Base-by-base conservation (phyloP, 2,888 invertebrate species). In the Serrognathus titanus region DNA sequence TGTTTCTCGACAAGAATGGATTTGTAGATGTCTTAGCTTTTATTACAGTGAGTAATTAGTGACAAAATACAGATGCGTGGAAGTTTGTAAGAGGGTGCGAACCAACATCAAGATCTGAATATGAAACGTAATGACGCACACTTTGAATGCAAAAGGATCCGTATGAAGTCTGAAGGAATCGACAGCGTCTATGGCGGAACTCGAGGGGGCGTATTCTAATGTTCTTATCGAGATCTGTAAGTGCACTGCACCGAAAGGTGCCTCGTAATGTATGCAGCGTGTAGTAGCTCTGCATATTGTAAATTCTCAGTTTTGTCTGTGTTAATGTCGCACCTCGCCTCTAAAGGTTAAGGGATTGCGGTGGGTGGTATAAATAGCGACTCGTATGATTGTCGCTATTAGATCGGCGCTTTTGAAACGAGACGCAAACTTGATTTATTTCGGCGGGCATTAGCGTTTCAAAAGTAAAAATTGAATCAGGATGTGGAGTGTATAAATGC, bases 151-250 rank as follows among this genome's bases (percentile, higher is more conserved):
- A 43, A 43, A n/a, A 43, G 43, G 43, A 43, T 43, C 43, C 20
- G 43, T 43, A 16, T 43, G 43, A 43, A 43, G 43, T 43, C 43
- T 43, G 13, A 16, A 43, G 43, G 20, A 43, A 43, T 20, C 20
- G 43, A 43, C 43, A 43, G 43, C 43, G 43, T 43, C 43, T 16
- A 43, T 43, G 43, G 43, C 43, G 43, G 43, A 43, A 11, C 43
- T 20, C 43, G 49, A 47, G 58, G 49, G 55, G 58, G 56, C 55
- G 58, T 55, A 61, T 56, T 61, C 55, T 53, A 58, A 61, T 59
- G 52, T 56, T 51, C 58, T 58, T 61, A 61, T 61, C 60, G 45
- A 55, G 60, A 61, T 61, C 55, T 61, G 48, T 51, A 54, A 12
- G 59, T 52, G 50, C 51, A 51, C 57, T 57, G 52, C 59, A 57